Evolutionary conservation across 2,888 invertebrate genomes (phyloP), one percentile per base, ranked within the genome.

Genomic region (Aquatica leii): DNA sequence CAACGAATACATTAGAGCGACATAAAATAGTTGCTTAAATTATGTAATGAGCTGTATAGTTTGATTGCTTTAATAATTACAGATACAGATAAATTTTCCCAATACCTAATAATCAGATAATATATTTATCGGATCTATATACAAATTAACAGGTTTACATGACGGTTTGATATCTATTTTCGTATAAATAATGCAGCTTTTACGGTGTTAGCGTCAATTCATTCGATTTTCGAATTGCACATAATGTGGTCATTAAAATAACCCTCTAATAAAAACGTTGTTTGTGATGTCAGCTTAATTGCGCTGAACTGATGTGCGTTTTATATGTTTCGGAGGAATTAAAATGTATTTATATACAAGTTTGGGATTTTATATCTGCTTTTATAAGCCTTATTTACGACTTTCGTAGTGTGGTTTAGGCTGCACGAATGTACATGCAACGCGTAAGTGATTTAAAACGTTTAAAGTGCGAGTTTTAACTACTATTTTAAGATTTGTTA

Each of bases 121-220:
- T 53, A 62, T 62, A 53, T 62, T 53, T 58, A 53, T 43, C 53
- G 17, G 20, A 34, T 46, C 34, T 18, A 52, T 51, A 34, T 49
- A 58, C 57, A 58, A 62, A 62, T 62, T 62, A 62, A 52, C 48
- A 48, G 46, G 57, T 62, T 62, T 62, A 62, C 62, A 58, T 62
- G 62, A 62, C 62, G 57, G 57, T 57, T 62, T 62, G 57, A 56
- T 59, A 62, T 59, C 59, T 61, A 58, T 54, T 43, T 62, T 62
- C 34, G 35, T 59, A 65, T 65, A 65, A 65, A 65, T 65, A 65
- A 65, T 65, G 65, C 59, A 21, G 61, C 57, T 58, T 58, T 65
- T 58, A 65, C 46, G 35, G 58, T 49, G 48, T 64, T 52, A 61
- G 43, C 58, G 57, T 65, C 61, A 58, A 65, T 65, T 46, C 54